phyloP scores from a whole-genome alignment of 2,797 vertebrate genomes.

The Sebastiscus tertius region DNA sequence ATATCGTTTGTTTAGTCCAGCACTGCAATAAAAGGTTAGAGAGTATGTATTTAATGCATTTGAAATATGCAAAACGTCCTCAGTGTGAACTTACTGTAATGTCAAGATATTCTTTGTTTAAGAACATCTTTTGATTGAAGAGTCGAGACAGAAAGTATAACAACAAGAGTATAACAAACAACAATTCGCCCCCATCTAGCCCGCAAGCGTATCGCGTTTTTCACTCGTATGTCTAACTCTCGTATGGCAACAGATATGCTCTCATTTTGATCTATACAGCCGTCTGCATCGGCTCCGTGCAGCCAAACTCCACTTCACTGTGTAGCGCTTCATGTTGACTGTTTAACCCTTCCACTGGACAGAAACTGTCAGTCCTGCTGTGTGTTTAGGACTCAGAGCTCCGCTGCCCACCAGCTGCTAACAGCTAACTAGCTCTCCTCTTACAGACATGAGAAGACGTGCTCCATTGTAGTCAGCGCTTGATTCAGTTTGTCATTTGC shows the following conservation, averaged over 20 bases:
- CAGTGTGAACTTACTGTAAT: too few species aligned
- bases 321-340: neutral
- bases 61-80: too few species aligned
- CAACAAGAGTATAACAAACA: too few species aligned
- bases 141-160: neutral
- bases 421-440: neutral
- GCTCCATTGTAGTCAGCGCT: neutral
- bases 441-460: neutral
- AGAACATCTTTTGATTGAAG: neutral
- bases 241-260: too few species aligned
- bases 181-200: too few species aligned
- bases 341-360: neutral
- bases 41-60: too few species aligned
- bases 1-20: neutral
- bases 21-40: neutral
- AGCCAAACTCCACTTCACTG: neutral
- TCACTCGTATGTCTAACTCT: too few species aligned
- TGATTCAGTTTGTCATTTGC: neutral
- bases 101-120: neutral
- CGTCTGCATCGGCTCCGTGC: too few species aligned
- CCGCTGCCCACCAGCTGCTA: neutral
- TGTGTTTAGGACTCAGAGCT: neutral
- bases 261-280: too few species aligned
- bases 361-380: neutral
- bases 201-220: too few species aligned